A percentile compares a stretch with the other conserved stretches of the same genome.
Conservation (phyloP, 2,113 vertebrate species). For the Callospermophilus lateralis region DNA sequence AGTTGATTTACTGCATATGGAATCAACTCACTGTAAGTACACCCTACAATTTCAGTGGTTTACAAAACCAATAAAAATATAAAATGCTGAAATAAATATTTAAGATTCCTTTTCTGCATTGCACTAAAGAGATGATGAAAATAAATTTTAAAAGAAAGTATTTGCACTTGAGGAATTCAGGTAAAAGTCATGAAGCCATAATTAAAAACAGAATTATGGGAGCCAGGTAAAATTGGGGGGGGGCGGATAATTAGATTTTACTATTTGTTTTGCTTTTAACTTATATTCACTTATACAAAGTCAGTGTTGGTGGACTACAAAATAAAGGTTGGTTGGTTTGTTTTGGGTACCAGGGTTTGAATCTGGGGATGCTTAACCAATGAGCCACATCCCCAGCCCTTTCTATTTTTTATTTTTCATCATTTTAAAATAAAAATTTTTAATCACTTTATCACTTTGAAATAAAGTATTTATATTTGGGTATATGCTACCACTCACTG, state of each 20-base stretch:
- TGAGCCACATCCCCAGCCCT: too few species aligned
- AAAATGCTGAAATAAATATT: slow-evolving; percentile 83
- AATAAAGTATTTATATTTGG: slow-evolving; percentile 54
- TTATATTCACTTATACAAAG: slow-evolving; percentile 59
- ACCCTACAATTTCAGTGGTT: slow-evolving; percentile 77
- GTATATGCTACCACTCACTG: not conserved
- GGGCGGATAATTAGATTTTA: slow-evolving; percentile 66
- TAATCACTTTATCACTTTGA: not conserved
- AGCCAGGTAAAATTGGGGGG: slow-evolving; percentile 45
- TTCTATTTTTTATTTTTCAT: too few species aligned
- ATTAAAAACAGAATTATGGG: slow-evolving; percentile 77
- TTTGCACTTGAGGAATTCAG: slow-evolving; percentile 80
- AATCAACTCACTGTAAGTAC: slow-evolving; percentile 78
- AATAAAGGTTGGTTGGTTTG: not conserved
- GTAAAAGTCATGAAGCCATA: slow-evolving; percentile 79
- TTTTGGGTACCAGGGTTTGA: too few species aligned
- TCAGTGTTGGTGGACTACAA: slow-evolving; percentile 55
- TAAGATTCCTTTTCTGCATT: slow-evolving; percentile 81
- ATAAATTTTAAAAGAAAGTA: slow-evolving; percentile 79
- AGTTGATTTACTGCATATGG: slow-evolving; percentile 79
- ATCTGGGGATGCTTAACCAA: too few species aligned
- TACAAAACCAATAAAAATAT: slow-evolving; percentile 82
- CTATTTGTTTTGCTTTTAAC: slow-evolving; percentile 71
- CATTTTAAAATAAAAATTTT: slow-evolving; percentile 47
- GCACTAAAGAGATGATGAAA: slow-evolving; percentile 76